Conservation (phyloP, 1,140 invertebrate species). For the Phymorhynchus buccinoides region DNA sequence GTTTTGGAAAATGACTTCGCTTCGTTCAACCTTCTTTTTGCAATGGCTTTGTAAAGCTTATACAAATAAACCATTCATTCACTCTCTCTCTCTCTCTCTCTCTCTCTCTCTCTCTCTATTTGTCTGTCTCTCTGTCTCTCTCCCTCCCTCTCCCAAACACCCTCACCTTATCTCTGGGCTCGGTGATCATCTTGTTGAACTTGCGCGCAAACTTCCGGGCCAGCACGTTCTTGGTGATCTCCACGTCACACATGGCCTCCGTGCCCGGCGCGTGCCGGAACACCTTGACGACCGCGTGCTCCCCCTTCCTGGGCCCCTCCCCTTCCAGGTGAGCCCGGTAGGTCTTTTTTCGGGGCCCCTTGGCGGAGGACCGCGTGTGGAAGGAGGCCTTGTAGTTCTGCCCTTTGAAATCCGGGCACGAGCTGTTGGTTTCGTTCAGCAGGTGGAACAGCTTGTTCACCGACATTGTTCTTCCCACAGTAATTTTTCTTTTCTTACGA, state of each 20-base stretch:
- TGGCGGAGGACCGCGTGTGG: slow-evolving; percentile 37
- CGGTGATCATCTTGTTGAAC: slow-evolving; percentile 45
- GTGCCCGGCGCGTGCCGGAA: slow-evolving; percentile 45
- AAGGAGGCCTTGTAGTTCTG: slow-evolving; percentile 45
- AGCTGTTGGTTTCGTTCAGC: slow-evolving; percentile 41
- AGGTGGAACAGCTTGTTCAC: slow-evolving; percentile 31
- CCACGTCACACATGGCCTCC: slow-evolving; percentile 45
- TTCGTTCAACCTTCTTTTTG: too few relatives aligned
- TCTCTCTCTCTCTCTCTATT: background rate
- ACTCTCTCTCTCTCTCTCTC: too few relatives aligned
- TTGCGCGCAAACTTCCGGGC: slow-evolving; percentile 27
- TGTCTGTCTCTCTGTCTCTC: background rate
- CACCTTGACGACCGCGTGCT: slow-evolving; percentile 46
- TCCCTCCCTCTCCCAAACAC: background rate
- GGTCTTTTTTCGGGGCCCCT: slow-evolving; percentile 44
- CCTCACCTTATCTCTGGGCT: slow-evolving; percentile 31
- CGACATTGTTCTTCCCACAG: background rate
- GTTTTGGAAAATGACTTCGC: too few relatives aligned
- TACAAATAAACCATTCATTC: too few relatives aligned
- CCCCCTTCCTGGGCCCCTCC: slow-evolving; percentile 46
- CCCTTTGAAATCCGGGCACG: slow-evolving; percentile 43
- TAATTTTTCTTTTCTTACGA: too few relatives aligned
- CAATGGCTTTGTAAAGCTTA: too few relatives aligned
- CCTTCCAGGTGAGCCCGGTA: slow-evolving; percentile 47
- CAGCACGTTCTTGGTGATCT: slow-evolving; percentile 44